Evolutionary conservation across 1,140 invertebrate species (phyloP).

Genomic region (Polypedilum pembai): DNA sequence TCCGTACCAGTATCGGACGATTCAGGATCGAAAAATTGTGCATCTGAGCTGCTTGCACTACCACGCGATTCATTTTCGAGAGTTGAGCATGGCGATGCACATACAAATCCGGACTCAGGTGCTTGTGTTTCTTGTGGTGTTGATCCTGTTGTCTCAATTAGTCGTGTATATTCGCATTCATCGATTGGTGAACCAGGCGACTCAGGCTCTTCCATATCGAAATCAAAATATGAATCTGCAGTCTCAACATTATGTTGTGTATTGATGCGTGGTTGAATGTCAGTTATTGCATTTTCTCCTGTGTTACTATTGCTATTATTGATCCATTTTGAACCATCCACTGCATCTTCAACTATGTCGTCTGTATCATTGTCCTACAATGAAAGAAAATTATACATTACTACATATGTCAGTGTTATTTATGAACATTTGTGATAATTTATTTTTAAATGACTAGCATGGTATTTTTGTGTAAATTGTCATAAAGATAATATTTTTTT

Average conservation of each 20-base stretch:
- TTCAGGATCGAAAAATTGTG: slow-evolving; percentile 49
- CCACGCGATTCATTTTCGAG: slow-evolving; percentile 32
- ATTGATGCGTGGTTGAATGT: slow-evolving; percentile 44
- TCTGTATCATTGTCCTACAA: slow-evolving; percentile 33
- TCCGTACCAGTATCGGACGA: slow-evolving; percentile 39
- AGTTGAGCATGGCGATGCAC: slow-evolving; percentile 37
- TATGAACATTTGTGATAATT: too few relatives aligned
- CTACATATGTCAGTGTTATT: too few relatives aligned
- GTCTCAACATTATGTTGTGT: slow-evolving; percentile 45
- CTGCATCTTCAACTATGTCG: slow-evolving; percentile 30
- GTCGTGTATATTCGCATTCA: slow-evolving; percentile 45
- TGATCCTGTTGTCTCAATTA: slow-evolving; percentile 45
- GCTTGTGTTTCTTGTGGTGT: slow-evolving; percentile 43
- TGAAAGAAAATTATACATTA: too few relatives aligned
- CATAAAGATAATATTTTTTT: not conserved
- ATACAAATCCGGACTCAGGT: slow-evolving; percentile 48
- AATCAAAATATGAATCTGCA: slow-evolving; percentile 51
- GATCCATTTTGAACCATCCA: slow-evolving; percentile 36
- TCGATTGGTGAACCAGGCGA: slow-evolving; percentile 59
- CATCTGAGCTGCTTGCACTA: slow-evolving; percentile 44
- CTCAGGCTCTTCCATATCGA: slow-evolving; percentile 51
- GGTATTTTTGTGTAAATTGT: slow-evolving; percentile 16
- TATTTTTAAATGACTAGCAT: slow-evolving; percentile 29
- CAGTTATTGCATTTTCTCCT: slow-evolving; percentile 35
- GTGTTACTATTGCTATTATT: slow-evolving; percentile 29